These are phyloP conservation scores for Cuniculus paca DNA, from an alignment of 2,797 vertebrate species.

Conservation along the genomic window DNA sequence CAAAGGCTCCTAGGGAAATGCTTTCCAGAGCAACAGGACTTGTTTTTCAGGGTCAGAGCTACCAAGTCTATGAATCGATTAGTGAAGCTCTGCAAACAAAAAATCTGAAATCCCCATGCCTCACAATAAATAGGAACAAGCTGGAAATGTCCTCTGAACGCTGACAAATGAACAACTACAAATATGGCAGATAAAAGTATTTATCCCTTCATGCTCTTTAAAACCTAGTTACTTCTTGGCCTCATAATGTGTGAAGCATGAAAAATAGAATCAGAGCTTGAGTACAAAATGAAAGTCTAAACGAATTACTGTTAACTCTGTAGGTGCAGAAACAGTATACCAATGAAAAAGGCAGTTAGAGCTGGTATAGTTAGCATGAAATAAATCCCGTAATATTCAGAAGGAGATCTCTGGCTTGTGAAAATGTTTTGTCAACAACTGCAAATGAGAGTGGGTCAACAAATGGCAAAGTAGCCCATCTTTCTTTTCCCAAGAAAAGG, in stretches of 20 bases:
- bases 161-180: neutral
- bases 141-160: neutral
- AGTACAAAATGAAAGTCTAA: neutral
- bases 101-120: neutral
- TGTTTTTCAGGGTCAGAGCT: neutral
- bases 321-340: neutral
- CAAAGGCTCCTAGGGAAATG: neutral
- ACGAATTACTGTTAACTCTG: neutral
- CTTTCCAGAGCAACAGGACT: neutral
- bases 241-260: neutral
- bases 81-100: neutral
- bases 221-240: conserved; percentile 10
- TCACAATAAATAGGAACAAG: neutral
- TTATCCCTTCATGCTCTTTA: neutral
- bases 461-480: neutral
- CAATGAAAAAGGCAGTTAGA: neutral
- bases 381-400: neutral
- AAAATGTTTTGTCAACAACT: conserved; percentile 31
- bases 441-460: neutral
- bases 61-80: neutral
- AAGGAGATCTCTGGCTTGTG: neutral
- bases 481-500: neutral
- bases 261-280: conserved; percentile 1
- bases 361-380: neutral
- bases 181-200: neutral